Evolutionary conservation across 64 coral and sea anemone genomes (phyloP).

Genomic region (Montipora cactus): DNA sequence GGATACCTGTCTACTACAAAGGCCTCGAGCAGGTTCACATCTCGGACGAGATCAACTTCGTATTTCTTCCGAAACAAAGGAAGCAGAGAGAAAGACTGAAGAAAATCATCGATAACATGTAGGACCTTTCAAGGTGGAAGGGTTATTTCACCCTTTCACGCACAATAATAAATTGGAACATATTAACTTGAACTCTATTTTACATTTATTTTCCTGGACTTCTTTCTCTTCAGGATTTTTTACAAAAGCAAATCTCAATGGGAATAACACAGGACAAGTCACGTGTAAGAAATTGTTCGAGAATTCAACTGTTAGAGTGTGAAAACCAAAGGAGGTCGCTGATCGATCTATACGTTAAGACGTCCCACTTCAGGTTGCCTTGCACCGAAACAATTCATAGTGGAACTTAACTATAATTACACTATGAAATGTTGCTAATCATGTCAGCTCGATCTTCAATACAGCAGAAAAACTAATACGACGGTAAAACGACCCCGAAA

Average conservation of each 20-base stretch:
- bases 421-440: too few species aligned
- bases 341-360: neutral
- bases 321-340: neutral
- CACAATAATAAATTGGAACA: too few species aligned
- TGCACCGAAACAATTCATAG: neutral
- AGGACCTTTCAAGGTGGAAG: too few species aligned
- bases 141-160: too few species aligned
- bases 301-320: neutral
- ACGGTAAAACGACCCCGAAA: too few species aligned
- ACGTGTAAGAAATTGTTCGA: neutral
- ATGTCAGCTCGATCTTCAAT: too few species aligned
- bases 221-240: neutral
- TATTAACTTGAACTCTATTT: neutral
- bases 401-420: too few species aligned
- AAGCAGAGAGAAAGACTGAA: neutral
- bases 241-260: constrained; percentile 11
- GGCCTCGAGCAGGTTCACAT: neutral
- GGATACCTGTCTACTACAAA: neutral
- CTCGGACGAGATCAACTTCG: neutral
- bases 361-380: neutral
- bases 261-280: neutral
- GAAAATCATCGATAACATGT: neutral
- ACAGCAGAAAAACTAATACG: too few species aligned
- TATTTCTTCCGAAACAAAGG: neutral
- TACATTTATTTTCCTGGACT: neutral